Conservation (phyloP, 2,888 invertebrate species). For the Pseudococcus jackbeardsleyi region DNA sequence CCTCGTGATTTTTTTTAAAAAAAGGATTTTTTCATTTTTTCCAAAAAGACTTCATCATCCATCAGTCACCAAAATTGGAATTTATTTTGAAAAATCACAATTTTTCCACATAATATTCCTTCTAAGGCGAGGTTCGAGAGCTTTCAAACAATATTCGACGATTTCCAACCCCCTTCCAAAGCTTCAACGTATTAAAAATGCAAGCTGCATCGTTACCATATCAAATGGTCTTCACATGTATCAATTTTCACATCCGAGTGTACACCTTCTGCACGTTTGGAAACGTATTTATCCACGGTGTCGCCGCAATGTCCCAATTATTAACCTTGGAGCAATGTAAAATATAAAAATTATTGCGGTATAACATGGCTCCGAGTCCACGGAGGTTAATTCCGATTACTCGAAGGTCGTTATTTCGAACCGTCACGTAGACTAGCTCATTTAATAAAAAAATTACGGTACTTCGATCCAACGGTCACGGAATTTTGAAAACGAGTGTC, state of each 20-base stretch:
- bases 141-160: background rate
- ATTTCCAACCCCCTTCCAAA: background rate
- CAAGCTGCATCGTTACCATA: background rate
- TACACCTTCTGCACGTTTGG: background rate
- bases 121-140: too few species aligned
- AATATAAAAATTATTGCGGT: slow-evolving; percentile 32
- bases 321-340: slow-evolving; percentile 16
- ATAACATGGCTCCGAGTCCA: background rate
- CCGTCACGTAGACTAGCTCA: background rate
- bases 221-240: background rate
- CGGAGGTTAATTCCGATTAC: slow-evolving; percentile 28
- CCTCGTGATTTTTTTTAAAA: too few species aligned
- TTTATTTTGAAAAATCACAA: too few species aligned
- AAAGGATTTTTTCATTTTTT: too few species aligned
- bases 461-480: background rate
- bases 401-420: slow-evolving; percentile 31
- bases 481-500: slow-evolving; percentile 22
- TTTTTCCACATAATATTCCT: too few species aligned
- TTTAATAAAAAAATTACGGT: slow-evolving; percentile 14
- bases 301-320: slow-evolving; percentile 50
- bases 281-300: background rate
- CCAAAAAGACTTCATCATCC: too few species aligned
- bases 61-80: too few species aligned
- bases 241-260: background rate
- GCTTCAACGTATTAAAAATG: background rate